phyloP scores from a whole-genome alignment of 2,888 invertebrate species.

The Suillia variegata region DNA sequence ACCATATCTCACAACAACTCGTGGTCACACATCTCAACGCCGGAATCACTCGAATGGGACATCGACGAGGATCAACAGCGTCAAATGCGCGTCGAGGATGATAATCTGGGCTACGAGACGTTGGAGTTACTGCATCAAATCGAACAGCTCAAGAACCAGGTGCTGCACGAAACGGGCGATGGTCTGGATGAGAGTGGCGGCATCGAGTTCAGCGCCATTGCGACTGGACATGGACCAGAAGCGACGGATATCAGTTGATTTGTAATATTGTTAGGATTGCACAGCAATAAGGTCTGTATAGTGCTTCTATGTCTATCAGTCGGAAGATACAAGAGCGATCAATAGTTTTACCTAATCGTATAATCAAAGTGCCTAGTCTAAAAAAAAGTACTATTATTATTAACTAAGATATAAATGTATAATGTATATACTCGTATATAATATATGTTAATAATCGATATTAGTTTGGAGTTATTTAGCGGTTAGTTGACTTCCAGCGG shows the following conservation, averaged over 20 bases:
- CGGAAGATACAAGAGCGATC: neutral
- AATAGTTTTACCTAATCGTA: slow-evolving; percentile 9
- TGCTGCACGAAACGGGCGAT: slow-evolving; percentile 70
- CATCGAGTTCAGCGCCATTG: slow-evolving; percentile 7
- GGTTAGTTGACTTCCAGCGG: too few species aligned
- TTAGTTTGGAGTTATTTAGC: too few species aligned
- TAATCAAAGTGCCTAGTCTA: slow-evolving; percentile 41
- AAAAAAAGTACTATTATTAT: slow-evolving; percentile 8
- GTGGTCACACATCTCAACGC: slow-evolving; percentile 70
- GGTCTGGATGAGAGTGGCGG: slow-evolving; percentile 37
- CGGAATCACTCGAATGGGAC: slow-evolving; percentile 74
- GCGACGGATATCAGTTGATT: slow-evolving; percentile 41
- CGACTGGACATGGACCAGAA: slow-evolving; percentile 25
- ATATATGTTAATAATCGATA: neutral
- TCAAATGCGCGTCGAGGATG: slow-evolving; percentile 59
- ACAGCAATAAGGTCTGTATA: too few species aligned
- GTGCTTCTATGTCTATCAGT: too few species aligned
- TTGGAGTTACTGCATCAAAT: slow-evolving; percentile 71
- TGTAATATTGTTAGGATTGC: neutral
- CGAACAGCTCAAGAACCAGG: slow-evolving; percentile 69
- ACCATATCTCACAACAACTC: slow-evolving; percentile 61
- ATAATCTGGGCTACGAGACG: slow-evolving; percentile 69
- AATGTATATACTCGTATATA: neutral
- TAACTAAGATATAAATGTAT: neutral
- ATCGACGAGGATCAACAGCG: slow-evolving; percentile 63